These are phyloP conservation scores for Cerastis rubricosa DNA, from an alignment of 2,888 invertebrate genomes.

Conservation along the genomic window DNA sequence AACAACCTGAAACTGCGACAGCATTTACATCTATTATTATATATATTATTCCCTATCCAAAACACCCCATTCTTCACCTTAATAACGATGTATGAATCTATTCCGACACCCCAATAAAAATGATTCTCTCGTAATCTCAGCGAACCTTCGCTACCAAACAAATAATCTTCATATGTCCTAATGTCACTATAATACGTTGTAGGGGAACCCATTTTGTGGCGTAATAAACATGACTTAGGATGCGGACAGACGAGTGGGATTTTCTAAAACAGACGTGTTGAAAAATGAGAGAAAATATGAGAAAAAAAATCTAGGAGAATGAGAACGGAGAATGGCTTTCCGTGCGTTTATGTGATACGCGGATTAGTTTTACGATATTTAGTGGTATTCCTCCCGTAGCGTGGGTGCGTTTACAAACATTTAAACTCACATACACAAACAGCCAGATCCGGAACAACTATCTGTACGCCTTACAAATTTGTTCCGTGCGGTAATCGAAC, in stretches of 20 bases:
- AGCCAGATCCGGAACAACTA: too few species aligned
- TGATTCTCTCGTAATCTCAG: constrained; percentile 57
- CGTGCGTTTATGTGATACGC: neutral
- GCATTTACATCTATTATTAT: constrained; percentile 29
- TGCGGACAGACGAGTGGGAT: constrained; percentile 16
- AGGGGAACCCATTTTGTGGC: constrained; percentile 53
- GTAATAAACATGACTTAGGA: constrained; percentile 57
- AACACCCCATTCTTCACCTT: constrained; percentile 39
- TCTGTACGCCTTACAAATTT: too few species aligned
- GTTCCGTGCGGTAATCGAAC: too few species aligned
- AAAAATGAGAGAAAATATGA: too few species aligned
- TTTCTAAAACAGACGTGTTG: neutral
- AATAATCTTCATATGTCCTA: constrained; percentile 65
- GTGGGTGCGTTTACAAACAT: too few species aligned
- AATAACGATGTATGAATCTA: constrained; percentile 50
- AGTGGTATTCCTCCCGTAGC: too few species aligned
- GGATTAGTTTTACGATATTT: too few species aligned
- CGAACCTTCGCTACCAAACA: constrained; percentile 45
- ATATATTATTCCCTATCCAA: constrained; percentile 16
- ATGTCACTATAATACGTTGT: constrained; percentile 58
- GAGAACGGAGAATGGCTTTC: too few species aligned
- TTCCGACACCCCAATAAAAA: constrained; percentile 55
- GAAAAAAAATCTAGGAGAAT: too few species aligned
- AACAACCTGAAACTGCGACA: constrained; percentile 3
- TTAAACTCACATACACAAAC: too few species aligned